A percentile compares a stretch with the other conserved stretches of the same genome.
Conservation (phyloP, 2,888 invertebrate species). For the Drosophila neonasuta region DNA sequence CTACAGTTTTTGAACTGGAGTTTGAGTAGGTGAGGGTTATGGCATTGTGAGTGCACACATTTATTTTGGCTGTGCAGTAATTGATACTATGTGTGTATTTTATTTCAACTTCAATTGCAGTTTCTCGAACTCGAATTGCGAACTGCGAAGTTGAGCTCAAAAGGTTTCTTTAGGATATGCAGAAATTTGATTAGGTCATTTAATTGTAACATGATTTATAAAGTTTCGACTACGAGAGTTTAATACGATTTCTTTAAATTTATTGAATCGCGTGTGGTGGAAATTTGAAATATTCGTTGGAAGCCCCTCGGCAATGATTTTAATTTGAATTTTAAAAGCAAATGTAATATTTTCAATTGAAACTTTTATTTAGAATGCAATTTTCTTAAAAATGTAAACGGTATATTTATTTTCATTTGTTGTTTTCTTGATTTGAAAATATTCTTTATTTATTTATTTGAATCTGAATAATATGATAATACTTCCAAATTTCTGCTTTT, state of each 20-base stretch:
- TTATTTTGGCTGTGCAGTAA: constrained; percentile 16
- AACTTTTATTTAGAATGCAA: neutral
- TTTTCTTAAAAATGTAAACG: neutral
- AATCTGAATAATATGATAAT: too few relatives aligned
- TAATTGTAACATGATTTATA: constrained; percentile 1
- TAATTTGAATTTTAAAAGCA: neutral
- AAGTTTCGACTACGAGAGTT: neutral
- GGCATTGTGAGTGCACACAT: constrained; percentile 16
- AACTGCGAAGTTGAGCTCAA: constrained; percentile 9
- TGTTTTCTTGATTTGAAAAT: too few relatives aligned
- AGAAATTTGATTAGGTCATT: constrained; percentile 7
- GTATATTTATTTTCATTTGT: too few relatives aligned
- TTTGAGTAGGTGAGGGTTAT: constrained; percentile 24
- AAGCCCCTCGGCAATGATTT: too few relatives aligned
- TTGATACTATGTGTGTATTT: constrained; percentile 19
- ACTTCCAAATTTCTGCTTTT: too few relatives aligned
- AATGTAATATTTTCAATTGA: neutral
- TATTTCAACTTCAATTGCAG: constrained; percentile 27
- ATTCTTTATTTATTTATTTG: too few relatives aligned
- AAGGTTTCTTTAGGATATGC: constrained; percentile 25
- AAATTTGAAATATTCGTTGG: neutral
- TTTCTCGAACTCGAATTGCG: neutral
- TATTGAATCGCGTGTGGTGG: neutral
- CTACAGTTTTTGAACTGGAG: constrained; percentile 33
- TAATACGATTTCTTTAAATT: neutral